Evolutionary conservation across 2,113 vertebrate genomes (phyloP), one percentile per base, ranked within the genome.

Genomic region (Petromus typicus): DNA sequence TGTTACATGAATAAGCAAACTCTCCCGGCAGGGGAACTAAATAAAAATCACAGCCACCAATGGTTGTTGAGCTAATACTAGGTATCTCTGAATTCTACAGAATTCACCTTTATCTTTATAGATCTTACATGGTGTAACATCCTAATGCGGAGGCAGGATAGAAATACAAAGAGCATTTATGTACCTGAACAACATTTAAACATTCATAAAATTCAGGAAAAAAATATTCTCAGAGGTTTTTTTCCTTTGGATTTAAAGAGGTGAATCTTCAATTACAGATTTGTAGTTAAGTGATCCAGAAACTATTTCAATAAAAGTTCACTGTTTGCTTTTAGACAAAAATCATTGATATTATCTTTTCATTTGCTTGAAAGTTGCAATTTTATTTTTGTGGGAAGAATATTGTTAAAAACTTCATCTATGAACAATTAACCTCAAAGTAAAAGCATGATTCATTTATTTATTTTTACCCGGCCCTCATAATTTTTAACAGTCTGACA

Each of bases 81-180:
- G 32, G 4, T 71, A 18, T 30, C 45, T 2, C n/a, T 18, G 43
- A 40, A 75, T 30, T 51, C 59, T 67, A 61, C 32, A 5, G 23
- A 14, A 3, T 91, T 95, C 69, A 11, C n/a, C n/a, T 81, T 48
- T 63, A 40, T 82, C 32, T 93, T 82, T 87, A 14, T 25, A 86
- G 17, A 80, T 80, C 57, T 86, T 63, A 57, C 2, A 0, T 57
- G 45, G 23, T 30, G 5, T 67, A 7, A 1, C 34, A 8, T 45
- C 37, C 40, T 12, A 66, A 4, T 61, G 5, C 4, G 51, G 6
- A 4, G 12, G 5, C 1, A 48, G 6, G 4, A 14, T 13, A 30
- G 27, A 4, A 34, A 22, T 16, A 25, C 6, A 45, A 18, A 2
- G 40, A 63, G 0, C 30, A 22, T 25, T 63, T 16, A 17, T 73